Evolutionary conservation across 2,888 invertebrate species (phyloP), one percentile per base, ranked within the genome.

Genomic region (Entomobrya proxima): DNA sequence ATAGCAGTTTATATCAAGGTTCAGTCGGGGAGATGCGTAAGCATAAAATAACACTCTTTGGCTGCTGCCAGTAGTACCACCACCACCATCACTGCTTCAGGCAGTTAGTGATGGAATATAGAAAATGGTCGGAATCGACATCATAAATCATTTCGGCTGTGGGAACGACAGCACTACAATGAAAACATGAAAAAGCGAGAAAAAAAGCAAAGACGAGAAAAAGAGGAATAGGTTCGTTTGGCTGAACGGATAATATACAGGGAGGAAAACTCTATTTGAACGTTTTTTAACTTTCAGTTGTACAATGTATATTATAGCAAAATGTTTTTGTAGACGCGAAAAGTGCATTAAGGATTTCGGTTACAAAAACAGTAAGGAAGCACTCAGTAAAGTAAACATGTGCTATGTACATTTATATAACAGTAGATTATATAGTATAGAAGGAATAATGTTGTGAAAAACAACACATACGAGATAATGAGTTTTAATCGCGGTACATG

Each of bases 101-200:
- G 85, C 85, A 74, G 77, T 78, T 77, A 82, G 76, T 86, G 86
- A 86, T 72, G 82, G 84, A 84, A 84, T 84, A 89, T 82, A 86
- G 88, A 90, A 90, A 90, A 89, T 89, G 89, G 90, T 88, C 87
- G 90, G 89, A 89, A 89, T 89, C 88, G 88, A 88, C 88, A 86
- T 80, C 77, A 90, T 90, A 87, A 89, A 89, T 90, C 90, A 90
- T 90, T 88, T 88, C 86, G 86, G 88, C 87, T 88, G 87, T 87
- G 88, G 87, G 88, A 89, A 89, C 88, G 89, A 89, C 89, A 89
- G 88, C 89, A 89, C 87, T 89, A 89, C 90, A 89, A 90, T 89
- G 89, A 89, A 87, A 85, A 83, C 67, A 83, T 83, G 83, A 83
- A 83, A 83, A 83, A 83, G 76, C 76, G 77, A 83, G 76, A 52